Base-by-base conservation (phyloP, 2,888 invertebrate genomes). In the Eurytoma californica region DNA sequence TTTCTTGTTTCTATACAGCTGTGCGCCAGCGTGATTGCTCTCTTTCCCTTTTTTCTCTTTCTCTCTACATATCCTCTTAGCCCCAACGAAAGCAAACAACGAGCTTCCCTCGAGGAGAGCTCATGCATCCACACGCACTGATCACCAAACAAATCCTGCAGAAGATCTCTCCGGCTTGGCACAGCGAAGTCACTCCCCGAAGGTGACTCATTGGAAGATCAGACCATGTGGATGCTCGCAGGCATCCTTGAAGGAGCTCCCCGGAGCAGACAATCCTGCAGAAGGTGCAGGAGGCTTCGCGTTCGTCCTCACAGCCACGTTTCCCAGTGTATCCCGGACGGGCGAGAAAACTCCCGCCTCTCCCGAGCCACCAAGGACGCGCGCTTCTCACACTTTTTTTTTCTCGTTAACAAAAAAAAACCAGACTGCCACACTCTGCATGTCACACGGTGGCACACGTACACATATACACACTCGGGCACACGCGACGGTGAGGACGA, bases 21-120 rank as follows among this genome's bases (percentile, higher is more conserved):
- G 66, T 16, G n/a, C 18, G 67, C 79, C 74, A 75, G 75, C 24
- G 70, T 72, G 75, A 79, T 79, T 67, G 70, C 75, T 72, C 60
- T 67, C 60, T 74, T 30, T 60, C 24, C 61, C n/a, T 16, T 58
- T 39, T 72, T n/a, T 67, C 63, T 57, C 47, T 69, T n/a, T 76
- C 47, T 39, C 39, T 39, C 9, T 39, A 9, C 39, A 7, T 39
- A 39, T 20, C 14, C 12, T 13, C 24, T 14, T 2, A 51, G 30
- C 14, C 7, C 47, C 58, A 66, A 49, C 3, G 18, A 79, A 65
- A 14, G 24, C 70, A 79, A 7, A 7, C 5, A 65, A 65, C 72
- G 74, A 74, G 58, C n/a, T 57, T 72, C 18, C 72, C 13, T 49
- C 20, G 47, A 16, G 60, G 14, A 53, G n/a, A 53, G n/a, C 49